Evolutionary conservation across 92 coral and sea anemone species (phyloP).

Genomic region (Palythoa grandis): DNA sequence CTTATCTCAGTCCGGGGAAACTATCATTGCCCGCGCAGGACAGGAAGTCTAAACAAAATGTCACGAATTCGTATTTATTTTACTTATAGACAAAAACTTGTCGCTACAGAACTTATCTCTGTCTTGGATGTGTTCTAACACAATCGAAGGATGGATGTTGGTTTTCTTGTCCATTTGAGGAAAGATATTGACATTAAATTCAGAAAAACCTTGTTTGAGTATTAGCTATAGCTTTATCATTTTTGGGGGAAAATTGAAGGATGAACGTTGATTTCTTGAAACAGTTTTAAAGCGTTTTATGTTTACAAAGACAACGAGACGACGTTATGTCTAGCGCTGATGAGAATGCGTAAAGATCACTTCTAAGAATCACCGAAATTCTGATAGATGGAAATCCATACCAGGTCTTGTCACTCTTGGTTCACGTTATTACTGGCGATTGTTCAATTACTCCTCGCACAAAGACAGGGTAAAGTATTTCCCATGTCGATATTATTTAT

Average conservation of each 20-base stretch:
- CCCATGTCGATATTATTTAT: not conserved
- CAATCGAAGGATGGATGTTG: not conserved
- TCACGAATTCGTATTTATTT: slow-evolving; percentile 30
- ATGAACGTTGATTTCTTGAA: not conserved
- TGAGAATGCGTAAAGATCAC: not conserved
- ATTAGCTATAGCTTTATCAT: not conserved
- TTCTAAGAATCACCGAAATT: not conserved
- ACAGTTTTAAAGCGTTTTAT: not conserved
- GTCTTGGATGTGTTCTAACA: slow-evolving; percentile 31
- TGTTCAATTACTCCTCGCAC: not conserved
- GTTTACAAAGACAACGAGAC: not conserved
- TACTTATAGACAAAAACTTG: not conserved
- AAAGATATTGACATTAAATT: not conserved
- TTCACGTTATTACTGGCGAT: not conserved
- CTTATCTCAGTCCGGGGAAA: not conserved
- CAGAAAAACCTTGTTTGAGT: not conserved
- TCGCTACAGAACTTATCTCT: slow-evolving; percentile 2
- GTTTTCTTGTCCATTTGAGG: not conserved
- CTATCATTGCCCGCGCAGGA: slow-evolving; percentile 22
- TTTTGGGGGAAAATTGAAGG: not conserved
- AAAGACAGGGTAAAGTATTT: not conserved
- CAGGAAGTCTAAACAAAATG: slow-evolving; percentile 38
- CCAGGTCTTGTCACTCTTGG: not conserved
- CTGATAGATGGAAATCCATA: not conserved
- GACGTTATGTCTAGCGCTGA: not conserved